Conservation (phyloP, 2,113 vertebrate species). For the Corynorhinus townsendii region DNA sequence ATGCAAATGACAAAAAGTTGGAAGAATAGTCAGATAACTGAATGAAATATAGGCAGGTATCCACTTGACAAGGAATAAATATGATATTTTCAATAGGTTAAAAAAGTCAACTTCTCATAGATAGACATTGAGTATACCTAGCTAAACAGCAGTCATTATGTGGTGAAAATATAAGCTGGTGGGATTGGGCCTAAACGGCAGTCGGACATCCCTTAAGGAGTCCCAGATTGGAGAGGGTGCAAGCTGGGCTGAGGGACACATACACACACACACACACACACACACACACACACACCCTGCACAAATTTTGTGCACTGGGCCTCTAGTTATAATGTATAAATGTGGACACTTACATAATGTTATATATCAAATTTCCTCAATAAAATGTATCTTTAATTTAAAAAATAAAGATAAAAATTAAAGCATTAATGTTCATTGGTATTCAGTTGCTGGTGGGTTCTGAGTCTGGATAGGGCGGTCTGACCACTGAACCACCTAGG, state of each 20-base stretch:
- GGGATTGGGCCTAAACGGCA: too few species aligned
- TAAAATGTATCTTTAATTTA: background rate
- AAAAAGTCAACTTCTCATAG: background rate
- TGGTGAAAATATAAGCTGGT: background rate
- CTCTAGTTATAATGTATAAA: background rate
- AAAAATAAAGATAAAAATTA: background rate
- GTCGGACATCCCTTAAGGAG: too few species aligned
- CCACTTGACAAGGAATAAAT: background rate
- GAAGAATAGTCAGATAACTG: background rate
- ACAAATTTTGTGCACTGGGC: too few species aligned
- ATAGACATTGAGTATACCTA: background rate
- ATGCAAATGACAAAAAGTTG: background rate
- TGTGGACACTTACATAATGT: background rate
- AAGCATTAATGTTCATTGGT: background rate
- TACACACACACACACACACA: too few species aligned
- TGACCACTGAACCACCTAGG: background rate
- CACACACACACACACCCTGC: too few species aligned
- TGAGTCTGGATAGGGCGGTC: background rate
- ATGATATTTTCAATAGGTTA: background rate
- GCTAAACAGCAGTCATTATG: background rate
- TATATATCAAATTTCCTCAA: background rate
- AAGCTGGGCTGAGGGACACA: too few species aligned
- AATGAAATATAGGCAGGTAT: background rate
- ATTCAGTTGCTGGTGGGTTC: background rate
- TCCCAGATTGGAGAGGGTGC: too few species aligned